phyloP scores from a whole-genome alignment of 2,888 invertebrate genomes.

The Temnothorax rugatulus region DNA sequence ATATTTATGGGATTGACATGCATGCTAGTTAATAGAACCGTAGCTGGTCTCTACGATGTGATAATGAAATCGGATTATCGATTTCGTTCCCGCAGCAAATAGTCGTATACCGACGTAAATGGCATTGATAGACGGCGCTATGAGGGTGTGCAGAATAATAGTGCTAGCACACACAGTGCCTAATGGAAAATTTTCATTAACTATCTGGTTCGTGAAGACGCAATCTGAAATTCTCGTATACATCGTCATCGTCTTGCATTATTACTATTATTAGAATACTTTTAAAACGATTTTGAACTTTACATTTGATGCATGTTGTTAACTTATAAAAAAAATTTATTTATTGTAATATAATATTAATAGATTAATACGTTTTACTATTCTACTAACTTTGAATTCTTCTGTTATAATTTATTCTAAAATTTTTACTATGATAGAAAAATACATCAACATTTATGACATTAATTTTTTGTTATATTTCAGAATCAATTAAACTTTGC shows the following conservation, averaged over 20 bases:
- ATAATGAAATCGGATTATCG: conserved; percentile 67
- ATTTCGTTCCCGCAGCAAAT: conserved; percentile 53
- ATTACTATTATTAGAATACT: neutral
- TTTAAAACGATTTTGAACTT: neutral
- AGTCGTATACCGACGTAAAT: conserved; percentile 40
- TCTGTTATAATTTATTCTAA: neutral
- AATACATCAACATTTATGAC: neutral
- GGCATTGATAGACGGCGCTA: conserved; percentile 44
- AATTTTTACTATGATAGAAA: neutral
- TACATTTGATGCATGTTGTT: neutral
- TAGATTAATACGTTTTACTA: neutral
- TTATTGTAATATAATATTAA: neutral
- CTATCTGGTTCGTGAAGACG: neutral
- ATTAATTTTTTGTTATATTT: neutral
- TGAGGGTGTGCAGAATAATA: conserved; percentile 34
- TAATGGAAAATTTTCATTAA: conserved; percentile 54
- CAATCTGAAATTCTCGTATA: neutral
- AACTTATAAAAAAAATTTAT: neutral
- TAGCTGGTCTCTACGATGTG: conserved; percentile 39
- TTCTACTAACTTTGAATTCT: neutral
- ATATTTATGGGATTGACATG: conserved; percentile 51
- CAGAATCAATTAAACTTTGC: neutral
- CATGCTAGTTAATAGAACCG: conserved; percentile 40
- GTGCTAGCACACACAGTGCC: conserved; percentile 6
- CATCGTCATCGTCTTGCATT: neutral